A percentile compares a stretch with the other conserved stretches of the same genome.
Conservation (phyloP, 2,797 vertebrate genomes). For the Pogoniulus pusillus region DNA sequence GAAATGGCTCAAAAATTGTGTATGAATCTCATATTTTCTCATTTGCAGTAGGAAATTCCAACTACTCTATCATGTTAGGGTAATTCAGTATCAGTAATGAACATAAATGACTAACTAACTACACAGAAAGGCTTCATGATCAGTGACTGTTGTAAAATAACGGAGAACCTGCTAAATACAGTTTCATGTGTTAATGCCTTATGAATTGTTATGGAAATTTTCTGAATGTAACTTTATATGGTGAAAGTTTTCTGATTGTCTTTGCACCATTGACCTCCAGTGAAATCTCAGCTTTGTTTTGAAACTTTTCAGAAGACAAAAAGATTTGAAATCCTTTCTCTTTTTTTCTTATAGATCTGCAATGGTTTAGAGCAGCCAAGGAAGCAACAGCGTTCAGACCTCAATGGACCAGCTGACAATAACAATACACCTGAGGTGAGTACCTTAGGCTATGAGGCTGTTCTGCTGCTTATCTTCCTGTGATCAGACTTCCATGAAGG, state of each 20-base stretch:
- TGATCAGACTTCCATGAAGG: background rate
- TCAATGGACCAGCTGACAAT: slow-evolving; percentile 93
- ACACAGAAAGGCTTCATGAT: background rate
- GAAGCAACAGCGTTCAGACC: slow-evolving; percentile 96
- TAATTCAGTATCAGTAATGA: background rate
- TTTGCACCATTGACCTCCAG: background rate
- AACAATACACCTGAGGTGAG: slow-evolving; percentile 92
- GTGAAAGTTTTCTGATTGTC: background rate
- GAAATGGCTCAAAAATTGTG: background rate
- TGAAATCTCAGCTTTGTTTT: background rate
- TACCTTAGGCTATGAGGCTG: fast-evolving
- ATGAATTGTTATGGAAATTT: background rate
- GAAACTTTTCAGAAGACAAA: background rate
- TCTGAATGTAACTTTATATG: background rate
- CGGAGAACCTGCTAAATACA: background rate
- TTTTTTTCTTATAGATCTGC: slow-evolving; percentile 80
- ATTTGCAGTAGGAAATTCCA: background rate
- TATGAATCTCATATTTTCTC: background rate
- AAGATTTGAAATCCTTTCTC: background rate
- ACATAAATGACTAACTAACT: background rate
- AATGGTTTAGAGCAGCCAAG: slow-evolving; percentile 89
- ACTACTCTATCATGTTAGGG: background rate
- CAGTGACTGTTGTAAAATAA: background rate
- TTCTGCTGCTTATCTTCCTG: background rate
- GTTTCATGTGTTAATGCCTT: background rate